These are phyloP conservation scores for Bovichtus variegatus DNA, from an alignment of 2,797 vertebrate genomes.

Conservation along the genomic window DNA sequence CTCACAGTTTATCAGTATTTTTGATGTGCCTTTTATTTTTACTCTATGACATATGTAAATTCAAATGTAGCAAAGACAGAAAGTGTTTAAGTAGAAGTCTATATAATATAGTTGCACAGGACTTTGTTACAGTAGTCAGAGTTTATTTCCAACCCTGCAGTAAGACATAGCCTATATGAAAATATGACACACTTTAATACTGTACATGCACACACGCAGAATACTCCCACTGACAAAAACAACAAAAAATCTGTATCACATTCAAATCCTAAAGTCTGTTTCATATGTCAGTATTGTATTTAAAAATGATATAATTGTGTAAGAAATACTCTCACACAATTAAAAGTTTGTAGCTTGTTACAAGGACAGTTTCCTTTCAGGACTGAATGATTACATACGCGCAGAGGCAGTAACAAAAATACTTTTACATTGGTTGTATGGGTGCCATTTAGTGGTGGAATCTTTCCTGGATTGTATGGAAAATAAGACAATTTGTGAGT, in stretches of 20 bases:
- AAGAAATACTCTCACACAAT: neutral
- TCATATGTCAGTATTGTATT: no score
- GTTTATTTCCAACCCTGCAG: neutral
- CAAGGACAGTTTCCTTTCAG: neutral
- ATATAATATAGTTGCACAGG: no score
- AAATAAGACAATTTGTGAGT: no score
- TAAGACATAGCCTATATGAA: neutral
- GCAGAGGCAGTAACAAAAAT: slow-evolving; percentile 13
- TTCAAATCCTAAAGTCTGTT: neutral
- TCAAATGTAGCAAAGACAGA: neutral
- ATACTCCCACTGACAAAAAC: neutral
- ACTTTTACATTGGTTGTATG: slow-evolving; percentile 35
- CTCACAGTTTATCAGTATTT: no score
- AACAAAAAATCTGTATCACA: neutral
- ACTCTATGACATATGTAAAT: neutral
- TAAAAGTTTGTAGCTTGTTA: neutral
- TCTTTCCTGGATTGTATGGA: slow-evolving; percentile 4
- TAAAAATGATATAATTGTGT: no score
- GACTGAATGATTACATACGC: neutral
- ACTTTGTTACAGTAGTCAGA: neutral
- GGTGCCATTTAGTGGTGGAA: slow-evolving; percentile 8
- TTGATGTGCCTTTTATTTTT: neutral
- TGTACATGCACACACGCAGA: neutral
- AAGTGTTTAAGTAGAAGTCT: no score
- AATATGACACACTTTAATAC: neutral